These are phyloP conservation scores for Pollachius pollachius DNA, from an alignment of 2,113 vertebrate species.

Conservation along the genomic window DNA sequence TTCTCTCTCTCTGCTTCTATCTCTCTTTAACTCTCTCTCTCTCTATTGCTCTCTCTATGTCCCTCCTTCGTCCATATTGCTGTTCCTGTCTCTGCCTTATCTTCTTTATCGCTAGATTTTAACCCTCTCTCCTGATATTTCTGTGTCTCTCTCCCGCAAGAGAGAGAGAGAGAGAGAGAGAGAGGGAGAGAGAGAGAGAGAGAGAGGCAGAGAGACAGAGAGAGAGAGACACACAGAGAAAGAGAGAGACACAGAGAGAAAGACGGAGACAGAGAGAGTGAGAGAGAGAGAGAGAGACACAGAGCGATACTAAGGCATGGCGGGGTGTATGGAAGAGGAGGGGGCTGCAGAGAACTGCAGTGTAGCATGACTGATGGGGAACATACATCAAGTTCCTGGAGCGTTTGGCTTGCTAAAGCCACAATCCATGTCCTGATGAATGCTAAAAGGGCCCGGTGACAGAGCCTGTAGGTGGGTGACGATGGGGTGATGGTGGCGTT, in stretches of 20 bases:
- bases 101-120: no score
- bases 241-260: slow-evolving; percentile 1
- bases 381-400: slow-evolving; percentile 66
- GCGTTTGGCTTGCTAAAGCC: slow-evolving; percentile 39
- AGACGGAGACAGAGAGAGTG: slow-evolving; percentile 43
- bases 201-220: no score
- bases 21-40: neutral
- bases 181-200: slow-evolving; percentile 4
- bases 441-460: slow-evolving; percentile 28
- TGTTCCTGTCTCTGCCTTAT: slow-evolving; percentile 22
- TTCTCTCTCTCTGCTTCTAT: slow-evolving; percentile 8
- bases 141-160: neutral
- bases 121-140: no score
- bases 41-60: slow-evolving; percentile 13
- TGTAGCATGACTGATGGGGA: slow-evolving; percentile 71
- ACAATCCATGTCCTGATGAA: slow-evolving; percentile 21
- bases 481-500: slow-evolving; percentile 26
- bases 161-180: slow-evolving; percentile 10
- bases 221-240: slow-evolving; percentile 1
- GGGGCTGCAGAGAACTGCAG: slow-evolving; percentile 63
- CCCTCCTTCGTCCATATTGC: slow-evolving; percentile 2
- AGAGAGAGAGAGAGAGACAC: slow-evolving; percentile 34
- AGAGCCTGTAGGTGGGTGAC: slow-evolving; percentile 1
- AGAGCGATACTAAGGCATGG: slow-evolving; percentile 54
- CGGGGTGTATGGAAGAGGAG: slow-evolving; percentile 47